Percentiles rank a stretch among this genome's conserved stretches.
Conservation (phyloP, 1,140 invertebrate genomes). For the Pseudobourletiella spinata region DNA sequence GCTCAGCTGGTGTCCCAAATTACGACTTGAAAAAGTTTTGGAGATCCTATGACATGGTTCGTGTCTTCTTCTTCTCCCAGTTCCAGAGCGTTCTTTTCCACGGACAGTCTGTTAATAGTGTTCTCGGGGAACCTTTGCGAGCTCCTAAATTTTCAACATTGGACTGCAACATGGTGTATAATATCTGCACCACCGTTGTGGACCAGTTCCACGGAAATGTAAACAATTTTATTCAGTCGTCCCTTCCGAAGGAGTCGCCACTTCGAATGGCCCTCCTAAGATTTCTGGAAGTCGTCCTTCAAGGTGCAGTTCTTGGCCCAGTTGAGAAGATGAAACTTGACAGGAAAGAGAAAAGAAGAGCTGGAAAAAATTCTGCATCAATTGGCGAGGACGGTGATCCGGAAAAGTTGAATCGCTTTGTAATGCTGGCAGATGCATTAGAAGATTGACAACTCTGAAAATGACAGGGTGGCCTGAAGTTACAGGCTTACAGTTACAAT, state of each 20-base stretch:
- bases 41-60: conserved; percentile 3
- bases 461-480: too few species aligned
- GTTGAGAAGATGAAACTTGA: too few species aligned
- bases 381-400: too few species aligned
- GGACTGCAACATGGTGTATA: conserved; percentile 12
- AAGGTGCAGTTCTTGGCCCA: too few species aligned
- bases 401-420: too few species aligned
- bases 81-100: conserved; percentile 6
- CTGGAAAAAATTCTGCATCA: too few species aligned
- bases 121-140: conserved; percentile 6
- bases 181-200: not conserved
- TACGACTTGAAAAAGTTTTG: not conserved
- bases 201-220: not conserved
- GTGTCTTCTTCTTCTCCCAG: conserved; percentile 1
- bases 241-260: not conserved
- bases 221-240: not conserved
- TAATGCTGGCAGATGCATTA: too few species aligned
- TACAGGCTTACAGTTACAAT: too few species aligned
- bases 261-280: not conserved
- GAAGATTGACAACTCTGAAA: too few species aligned
- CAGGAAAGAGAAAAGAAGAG: too few species aligned
- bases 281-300: not conserved
- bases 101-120: not conserved
- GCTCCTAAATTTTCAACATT: conserved; percentile 4
- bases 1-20: not conserved